Base-by-base conservation (phyloP, 1,140 invertebrate genomes). In the Mesaphorura yosii region DNA sequence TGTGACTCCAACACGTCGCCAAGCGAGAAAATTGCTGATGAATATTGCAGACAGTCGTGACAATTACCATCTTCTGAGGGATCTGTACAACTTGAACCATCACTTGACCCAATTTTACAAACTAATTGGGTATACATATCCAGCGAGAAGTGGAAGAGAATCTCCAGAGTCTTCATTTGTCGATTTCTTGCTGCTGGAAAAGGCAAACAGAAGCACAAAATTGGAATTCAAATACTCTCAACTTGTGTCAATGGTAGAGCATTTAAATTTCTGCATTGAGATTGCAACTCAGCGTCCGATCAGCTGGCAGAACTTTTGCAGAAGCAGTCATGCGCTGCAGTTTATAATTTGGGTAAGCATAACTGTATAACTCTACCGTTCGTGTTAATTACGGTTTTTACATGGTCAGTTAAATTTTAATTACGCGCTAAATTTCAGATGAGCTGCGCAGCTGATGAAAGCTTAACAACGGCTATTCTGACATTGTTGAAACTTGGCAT, bases 1-100 rank as follows among this genome's bases (percentile, higher is more conserved):
- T 70, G 86, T 83, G 58, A 78, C 84, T 5, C 76, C 86, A 40
- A 76, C 84, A 1, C 70, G 82, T 48, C 70, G 84, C 51, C 86
- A 90, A 76, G 68, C 70, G 20, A 77, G 90, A 7, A 93, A 96
- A 73, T 73, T 98, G 2, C 68, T 98, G 1, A 73, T 96, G 46
- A 87, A 90, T 60, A 84, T 96, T 52, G 95, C 92, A 69, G 92
- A 90, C 19, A 93, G 86, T 31, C 94, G 95, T 66, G 92, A 97
- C 59, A 89, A 88, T 53, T 98, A 97, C 70, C 78, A 92, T 19
- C 87, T 93, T 66, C 70, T 94, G 37, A 78, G 92, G 31, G 93
- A 98, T 74, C 76, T 94, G 10, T 89, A 97, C 70, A 86, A 89
- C 5, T 64, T 69, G 7, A 64, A 68, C 22, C 63, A 61, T 23